Evolutionary conservation across 2,797 vertebrate genomes (phyloP).

Genomic region (Chanos chanos): DNA sequence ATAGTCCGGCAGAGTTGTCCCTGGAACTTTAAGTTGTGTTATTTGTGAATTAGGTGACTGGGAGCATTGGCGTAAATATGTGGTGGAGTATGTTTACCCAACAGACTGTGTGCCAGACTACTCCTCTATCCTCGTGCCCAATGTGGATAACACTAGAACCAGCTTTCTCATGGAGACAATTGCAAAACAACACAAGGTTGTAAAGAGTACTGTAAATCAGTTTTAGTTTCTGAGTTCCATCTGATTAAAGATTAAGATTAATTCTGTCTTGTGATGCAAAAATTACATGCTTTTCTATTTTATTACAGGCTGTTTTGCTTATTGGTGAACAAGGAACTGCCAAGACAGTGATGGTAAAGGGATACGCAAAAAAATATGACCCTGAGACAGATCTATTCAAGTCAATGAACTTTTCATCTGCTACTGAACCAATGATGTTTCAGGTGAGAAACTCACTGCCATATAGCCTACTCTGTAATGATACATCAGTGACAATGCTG

Average conservation of each 20-base stretch:
- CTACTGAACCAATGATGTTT: slow-evolving; percentile 83
- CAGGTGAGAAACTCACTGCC: slow-evolving; percentile 65
- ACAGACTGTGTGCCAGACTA: slow-evolving; percentile 71
- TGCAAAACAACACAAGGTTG: slow-evolving; percentile 56
- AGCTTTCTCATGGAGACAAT: slow-evolving; percentile 81
- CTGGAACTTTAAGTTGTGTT: neutral
- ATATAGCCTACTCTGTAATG: no score
- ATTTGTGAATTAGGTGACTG: slow-evolving; percentile 73
- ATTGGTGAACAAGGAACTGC: slow-evolving; percentile 90
- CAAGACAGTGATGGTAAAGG: slow-evolving; percentile 85
- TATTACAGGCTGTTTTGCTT: slow-evolving; percentile 77
- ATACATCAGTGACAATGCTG: no score
- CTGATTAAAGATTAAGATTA: no score
- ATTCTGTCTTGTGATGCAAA: no score
- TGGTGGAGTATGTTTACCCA: slow-evolving; percentile 78
- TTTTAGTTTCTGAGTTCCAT: neutral
- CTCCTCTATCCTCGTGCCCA: slow-evolving; percentile 83
- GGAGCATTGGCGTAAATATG: slow-evolving; percentile 76
- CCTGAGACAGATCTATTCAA: slow-evolving; percentile 79
- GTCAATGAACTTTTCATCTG: slow-evolving; percentile 84
- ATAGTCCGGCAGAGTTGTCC: no score
- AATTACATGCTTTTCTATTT: neutral
- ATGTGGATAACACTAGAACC: slow-evolving; percentile 84
- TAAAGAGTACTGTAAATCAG: no score
- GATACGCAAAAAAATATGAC: slow-evolving; percentile 80